Conservation (phyloP, 2,113 vertebrate species). For the Brevimyrus niger region DNA sequence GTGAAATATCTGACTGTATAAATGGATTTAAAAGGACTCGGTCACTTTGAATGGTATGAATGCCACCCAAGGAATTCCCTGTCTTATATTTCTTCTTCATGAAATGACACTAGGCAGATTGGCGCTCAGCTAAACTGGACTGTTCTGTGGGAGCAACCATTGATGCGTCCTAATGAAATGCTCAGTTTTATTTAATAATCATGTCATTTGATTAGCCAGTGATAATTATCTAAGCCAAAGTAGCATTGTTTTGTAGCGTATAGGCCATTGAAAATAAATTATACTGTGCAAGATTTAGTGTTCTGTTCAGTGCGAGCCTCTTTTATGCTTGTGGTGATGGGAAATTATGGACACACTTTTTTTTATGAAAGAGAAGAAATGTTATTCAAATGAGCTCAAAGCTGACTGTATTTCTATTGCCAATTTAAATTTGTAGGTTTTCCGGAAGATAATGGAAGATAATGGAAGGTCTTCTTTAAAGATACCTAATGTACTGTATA, state of each 20-base stretch:
- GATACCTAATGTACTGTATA: constrained; percentile 13
- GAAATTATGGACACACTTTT: not conserved
- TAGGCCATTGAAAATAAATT: not conserved
- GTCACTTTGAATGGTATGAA: not conserved
- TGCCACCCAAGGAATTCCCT: not conserved
- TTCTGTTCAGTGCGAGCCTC: not conserved
- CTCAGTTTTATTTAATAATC: not conserved
- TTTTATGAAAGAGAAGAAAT: not conserved
- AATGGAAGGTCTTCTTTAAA: not conserved
- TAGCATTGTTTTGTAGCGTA: not conserved
- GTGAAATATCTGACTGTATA: not conserved
- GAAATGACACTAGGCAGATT: not conserved
- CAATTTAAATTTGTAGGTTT: not conserved
- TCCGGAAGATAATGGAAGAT: not conserved
- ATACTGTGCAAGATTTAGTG: not conserved
- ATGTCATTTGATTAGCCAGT: not conserved
- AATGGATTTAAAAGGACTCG: not conserved
- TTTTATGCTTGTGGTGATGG: not conserved
- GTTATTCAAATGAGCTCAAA: not conserved
- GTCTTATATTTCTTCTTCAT: not conserved
- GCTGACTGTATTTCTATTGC: not conserved
- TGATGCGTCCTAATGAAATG: not conserved
- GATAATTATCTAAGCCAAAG: not conserved
- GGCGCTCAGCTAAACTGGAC: not conserved
- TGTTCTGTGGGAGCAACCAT: not conserved